These are phyloP conservation scores for Chamaetylas fuelleborni DNA, from an alignment of 2,113 vertebrate genomes.

Conservation along the genomic window DNA sequence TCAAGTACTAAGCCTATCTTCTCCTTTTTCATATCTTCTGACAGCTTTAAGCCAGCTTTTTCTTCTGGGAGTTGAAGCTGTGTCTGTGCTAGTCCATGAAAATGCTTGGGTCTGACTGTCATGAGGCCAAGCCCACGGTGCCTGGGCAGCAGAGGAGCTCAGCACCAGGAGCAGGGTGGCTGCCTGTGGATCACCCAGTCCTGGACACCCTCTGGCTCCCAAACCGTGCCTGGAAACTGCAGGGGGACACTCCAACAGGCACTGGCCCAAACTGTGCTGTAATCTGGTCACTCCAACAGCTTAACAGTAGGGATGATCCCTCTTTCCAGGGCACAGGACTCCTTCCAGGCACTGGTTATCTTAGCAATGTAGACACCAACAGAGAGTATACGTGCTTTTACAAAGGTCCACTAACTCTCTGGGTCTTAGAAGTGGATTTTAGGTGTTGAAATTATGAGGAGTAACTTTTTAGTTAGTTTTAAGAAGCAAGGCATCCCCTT, in stretches of 20 bases:
- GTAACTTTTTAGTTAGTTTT: not conserved
- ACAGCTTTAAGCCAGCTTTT: not conserved
- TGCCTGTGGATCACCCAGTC: rapidly evolving
- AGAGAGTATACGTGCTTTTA: not conserved
- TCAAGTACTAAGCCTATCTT: not conserved
- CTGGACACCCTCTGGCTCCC: not conserved
- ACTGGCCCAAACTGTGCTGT: not conserved
- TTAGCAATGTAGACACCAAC: not conserved
- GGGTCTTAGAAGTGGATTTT: not conserved
- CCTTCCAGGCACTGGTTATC: not conserved
- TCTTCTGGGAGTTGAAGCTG: not conserved
- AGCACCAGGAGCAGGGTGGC: rapidly evolving
- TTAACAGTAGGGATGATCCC: not conserved
- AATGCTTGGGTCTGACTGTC: not conserved
- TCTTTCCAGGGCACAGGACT: not conserved
- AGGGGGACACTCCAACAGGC: not conserved
- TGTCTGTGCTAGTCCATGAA: not conserved
- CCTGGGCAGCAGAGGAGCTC: not conserved
- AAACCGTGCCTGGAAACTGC: not conserved
- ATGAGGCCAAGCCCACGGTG: rapidly evolving
- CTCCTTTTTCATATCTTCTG: not conserved
- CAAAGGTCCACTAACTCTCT: not conserved
- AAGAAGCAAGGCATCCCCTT: not conserved
- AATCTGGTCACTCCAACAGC: not conserved
- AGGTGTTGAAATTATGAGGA: not conserved